A percentile compares a stretch with the other conserved stretches of the same genome.
These are phyloP conservation scores for Teleiodes luculella DNA, from an alignment of 2,888 invertebrate genomes.

Conservation along the genomic window DNA sequence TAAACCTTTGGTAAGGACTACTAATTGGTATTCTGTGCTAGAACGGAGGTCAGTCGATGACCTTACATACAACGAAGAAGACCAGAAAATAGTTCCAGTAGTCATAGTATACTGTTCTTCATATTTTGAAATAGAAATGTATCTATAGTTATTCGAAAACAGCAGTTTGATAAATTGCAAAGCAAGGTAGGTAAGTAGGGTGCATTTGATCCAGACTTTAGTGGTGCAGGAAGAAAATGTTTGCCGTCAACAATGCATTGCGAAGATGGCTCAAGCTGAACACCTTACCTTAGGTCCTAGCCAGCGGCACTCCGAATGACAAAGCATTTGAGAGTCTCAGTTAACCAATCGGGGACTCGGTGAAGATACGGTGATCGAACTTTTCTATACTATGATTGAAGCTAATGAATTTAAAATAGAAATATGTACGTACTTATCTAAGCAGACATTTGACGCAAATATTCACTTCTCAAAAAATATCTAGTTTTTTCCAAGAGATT, in stretches of 20 bases:
- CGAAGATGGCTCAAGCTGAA: background rate
- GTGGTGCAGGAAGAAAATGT: background rate
- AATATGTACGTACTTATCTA: no score
- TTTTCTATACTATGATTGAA: background rate
- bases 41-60: no score
- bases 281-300: background rate
- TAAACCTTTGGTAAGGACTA: no score
- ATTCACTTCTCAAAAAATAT: no score
- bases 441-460: no score
- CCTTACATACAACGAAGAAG: no score
- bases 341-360: background rate
- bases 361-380: background rate
- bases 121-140: background rate
- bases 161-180: background rate
- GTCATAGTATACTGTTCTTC: background rate
- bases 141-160: background rate
- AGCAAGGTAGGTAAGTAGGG: background rate
- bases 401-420: no score
- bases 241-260: background rate
- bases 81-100: background rate
- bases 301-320: conserved; percentile 1
- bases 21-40: no score
- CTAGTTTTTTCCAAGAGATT: no score
- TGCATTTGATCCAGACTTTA: conserved; percentile 3
- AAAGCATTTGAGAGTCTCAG: background rate